phyloP scores from a whole-genome alignment of 2,113 vertebrate genomes.

The Pseudolaguvia tuberculata region DNA sequence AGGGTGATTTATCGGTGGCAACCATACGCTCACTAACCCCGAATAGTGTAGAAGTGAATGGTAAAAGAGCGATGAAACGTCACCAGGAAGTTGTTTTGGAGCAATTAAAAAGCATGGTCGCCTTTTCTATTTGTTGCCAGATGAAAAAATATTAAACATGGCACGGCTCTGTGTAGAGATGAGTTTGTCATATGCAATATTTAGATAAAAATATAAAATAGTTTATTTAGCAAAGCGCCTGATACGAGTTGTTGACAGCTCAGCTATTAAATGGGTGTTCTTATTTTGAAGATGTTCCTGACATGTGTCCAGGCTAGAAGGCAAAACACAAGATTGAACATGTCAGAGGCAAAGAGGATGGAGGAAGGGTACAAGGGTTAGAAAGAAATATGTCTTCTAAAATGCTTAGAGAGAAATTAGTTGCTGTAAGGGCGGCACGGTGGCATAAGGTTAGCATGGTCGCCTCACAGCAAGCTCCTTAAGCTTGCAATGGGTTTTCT shows the following conservation, averaged over 20 bases:
- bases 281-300: background rate
- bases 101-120: constrained; percentile 42
- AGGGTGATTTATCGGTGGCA: constrained; percentile 50
- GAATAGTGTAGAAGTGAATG: constrained; percentile 27
- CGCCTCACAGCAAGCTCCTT: too few species aligned
- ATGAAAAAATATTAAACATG: background rate
- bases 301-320: background rate
- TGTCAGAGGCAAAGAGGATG: background rate
- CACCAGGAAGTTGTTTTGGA: constrained; percentile 35
- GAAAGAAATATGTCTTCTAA: background rate
- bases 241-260: constrained; percentile 7
- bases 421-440: too few species aligned
- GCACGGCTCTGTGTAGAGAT: constrained; percentile 5
- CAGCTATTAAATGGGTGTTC: background rate
- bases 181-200: constrained; percentile 16
- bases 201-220: background rate
- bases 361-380: too few species aligned
- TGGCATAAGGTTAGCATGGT: too few species aligned
- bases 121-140: background rate
- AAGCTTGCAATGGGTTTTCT: too few species aligned
- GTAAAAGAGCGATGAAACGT: constrained; percentile 22
- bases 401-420: background rate
- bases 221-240: background rate
- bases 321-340: background rate
- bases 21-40: constrained; percentile 45